phyloP scores from a whole-genome alignment of 2,113 vertebrate species.

The Camarhynchus parvulus region DNA sequence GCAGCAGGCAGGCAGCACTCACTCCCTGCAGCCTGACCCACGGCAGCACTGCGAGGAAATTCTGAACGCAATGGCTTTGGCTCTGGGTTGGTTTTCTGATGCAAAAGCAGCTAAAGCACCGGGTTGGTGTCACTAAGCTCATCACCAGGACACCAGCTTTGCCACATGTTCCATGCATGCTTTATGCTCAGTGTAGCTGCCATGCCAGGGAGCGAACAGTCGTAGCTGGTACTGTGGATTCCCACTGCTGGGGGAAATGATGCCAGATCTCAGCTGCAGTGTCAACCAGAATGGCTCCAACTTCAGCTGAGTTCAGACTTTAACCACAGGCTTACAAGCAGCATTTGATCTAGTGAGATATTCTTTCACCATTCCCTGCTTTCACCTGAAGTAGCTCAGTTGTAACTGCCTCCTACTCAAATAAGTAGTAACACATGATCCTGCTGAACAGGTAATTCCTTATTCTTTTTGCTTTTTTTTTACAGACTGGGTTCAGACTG shows the following conservation, averaged over 20 bases:
- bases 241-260: background rate
- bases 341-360: background rate
- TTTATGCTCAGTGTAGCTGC: background rate
- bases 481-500: background rate
- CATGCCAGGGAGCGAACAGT: accelerated
- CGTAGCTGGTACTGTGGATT: background rate
- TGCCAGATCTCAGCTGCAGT: background rate
- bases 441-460: background rate
- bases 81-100: background rate
- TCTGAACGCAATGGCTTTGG: background rate
- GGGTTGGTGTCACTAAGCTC: background rate
- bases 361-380: background rate
- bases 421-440: background rate
- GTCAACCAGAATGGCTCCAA: background rate
- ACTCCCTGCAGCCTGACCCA: accelerated
- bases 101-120: background rate
- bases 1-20: background rate
- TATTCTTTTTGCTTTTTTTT: background rate
- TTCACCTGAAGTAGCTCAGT: background rate
- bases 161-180: background rate
- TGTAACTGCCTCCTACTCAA: background rate
- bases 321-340: background rate
- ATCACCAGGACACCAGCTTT: background rate
- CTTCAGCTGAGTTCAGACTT: background rate
- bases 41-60: accelerated